Evolutionary conservation across 1,140 invertebrate genomes (phyloP), one percentile per base, ranked within the genome.

Genomic region (Saccostrea cuccullata): DNA sequence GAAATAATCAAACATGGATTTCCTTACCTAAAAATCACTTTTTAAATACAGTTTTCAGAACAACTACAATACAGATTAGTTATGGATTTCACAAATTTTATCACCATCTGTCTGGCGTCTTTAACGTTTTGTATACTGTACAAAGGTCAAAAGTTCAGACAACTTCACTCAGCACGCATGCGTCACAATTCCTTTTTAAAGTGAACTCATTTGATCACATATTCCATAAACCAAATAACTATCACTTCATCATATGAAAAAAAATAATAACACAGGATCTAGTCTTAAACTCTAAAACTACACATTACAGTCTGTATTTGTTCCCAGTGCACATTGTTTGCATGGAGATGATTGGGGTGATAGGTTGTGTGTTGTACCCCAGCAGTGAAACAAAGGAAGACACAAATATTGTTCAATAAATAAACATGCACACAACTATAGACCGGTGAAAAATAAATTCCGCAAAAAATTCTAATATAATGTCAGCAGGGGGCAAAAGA

Each of bases 31-130:
- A 77, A 77, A 77, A 77, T 77, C 70, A 77, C 70, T 77, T 77
- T 77, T 77, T 77, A 77, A 77, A 77, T 17, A 77, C 70, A 77
- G 70, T 30, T 77, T 77, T 77, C 70, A 77, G 70, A 77, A 36
- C 26, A 30, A n/a, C 60, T 67, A 67, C 20, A 67, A 77, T 77
- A 77, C 70, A 77, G 30, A 77, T 77, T 77, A 77, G 70, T 77
- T 77, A 77, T 77, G 70, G 70, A 77, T 77, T 77, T 77, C 70
- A 77, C 70, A 30, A 77, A 77, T 77, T 77, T 36, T 77, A 77
- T 77, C 70, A 77, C 70, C 23, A 77, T 77, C 23, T 67, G 60
- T 20, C 60, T 36, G 70, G 70, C 70, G 13, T 77, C 70, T 77
- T 23, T 26, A 77, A 30, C 70, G 30, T 77, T 77, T 13, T 77